These are phyloP conservation scores for Crioceris asparagi DNA, from an alignment of 2,888 invertebrate species.

Conservation along the genomic window DNA sequence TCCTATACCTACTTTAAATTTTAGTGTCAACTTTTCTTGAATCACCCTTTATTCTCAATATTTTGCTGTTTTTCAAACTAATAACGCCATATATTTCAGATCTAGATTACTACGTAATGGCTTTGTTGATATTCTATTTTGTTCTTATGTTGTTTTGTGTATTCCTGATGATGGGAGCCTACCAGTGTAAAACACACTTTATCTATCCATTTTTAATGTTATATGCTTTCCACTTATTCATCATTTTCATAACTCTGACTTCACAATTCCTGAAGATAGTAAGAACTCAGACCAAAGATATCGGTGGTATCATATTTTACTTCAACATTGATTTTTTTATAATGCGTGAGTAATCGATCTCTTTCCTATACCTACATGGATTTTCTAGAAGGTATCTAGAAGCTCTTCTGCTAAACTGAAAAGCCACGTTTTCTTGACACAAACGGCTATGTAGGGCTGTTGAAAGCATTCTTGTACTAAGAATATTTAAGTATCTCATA, in stretches of 20 bases:
- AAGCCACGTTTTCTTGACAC: too few relatives aligned
- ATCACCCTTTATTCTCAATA: not conserved
- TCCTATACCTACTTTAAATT: too few relatives aligned
- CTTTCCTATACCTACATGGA: too few relatives aligned
- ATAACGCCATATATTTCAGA: not conserved
- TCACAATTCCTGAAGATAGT: not conserved
- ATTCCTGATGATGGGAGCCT: constrained; percentile 4
- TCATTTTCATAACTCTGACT: not conserved
- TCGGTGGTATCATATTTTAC: constrained; percentile 3
- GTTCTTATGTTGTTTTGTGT: not conserved
- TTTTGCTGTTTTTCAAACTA: not conserved
- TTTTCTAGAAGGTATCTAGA: too few relatives aligned
- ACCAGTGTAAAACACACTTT: constrained; percentile 1
- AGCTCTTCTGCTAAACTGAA: too few relatives aligned
- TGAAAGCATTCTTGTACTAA: too few relatives aligned
- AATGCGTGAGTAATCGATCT: not conserved
- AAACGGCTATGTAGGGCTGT: too few relatives aligned
- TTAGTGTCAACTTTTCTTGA: too few relatives aligned
- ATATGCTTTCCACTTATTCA: not conserved
- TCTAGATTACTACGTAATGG: constrained; percentile 1
- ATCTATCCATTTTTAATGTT: constrained; percentile 1
- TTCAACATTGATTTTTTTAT: constrained; percentile 2
- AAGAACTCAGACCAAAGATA: not conserved
- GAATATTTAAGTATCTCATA: too few relatives aligned
- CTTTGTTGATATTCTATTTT: not conserved